Conservation (phyloP, 2,113 vertebrate species). For the Lepisosteus osseus region DNA sequence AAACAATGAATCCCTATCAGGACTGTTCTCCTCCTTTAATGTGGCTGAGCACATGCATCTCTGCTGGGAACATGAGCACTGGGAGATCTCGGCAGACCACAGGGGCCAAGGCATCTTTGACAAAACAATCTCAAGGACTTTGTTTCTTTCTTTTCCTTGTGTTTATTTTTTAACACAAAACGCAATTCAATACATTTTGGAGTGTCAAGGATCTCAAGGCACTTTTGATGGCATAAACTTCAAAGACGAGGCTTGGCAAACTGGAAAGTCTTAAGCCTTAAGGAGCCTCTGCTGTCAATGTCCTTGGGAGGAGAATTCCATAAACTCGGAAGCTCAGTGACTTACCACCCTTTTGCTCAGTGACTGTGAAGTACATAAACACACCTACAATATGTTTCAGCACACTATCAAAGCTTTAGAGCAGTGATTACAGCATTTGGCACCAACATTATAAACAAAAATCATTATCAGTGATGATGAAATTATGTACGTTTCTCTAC, state of each 20-base stretch:
- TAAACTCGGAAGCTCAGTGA: constrained; percentile 46
- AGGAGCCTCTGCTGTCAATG: constrained; percentile 38
- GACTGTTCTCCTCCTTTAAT: not conserved
- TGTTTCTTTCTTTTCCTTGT: constrained; percentile 44
- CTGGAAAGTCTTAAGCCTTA: constrained; percentile 52
- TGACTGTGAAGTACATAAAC: not conserved
- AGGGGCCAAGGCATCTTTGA: not conserved
- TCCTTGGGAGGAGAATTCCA: constrained; percentile 49
- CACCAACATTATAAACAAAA: no score
- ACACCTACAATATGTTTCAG: no score
- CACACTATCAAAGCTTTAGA: no score
- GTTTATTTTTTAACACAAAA: constrained; percentile 44
- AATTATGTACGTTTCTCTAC: no score
- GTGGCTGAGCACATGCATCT: not conserved
- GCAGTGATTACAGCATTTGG: no score
- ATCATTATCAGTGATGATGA: no score
- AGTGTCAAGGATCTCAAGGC: constrained; percentile 48
- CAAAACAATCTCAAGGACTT: constrained; percentile 15
- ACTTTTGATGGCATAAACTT: constrained; percentile 56
- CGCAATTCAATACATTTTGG: constrained; percentile 49
- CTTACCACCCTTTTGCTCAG: constrained; percentile 1
- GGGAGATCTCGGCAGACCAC: constrained; percentile 15
- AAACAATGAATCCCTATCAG: constrained; percentile 42
- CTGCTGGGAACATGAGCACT: constrained; percentile 23
- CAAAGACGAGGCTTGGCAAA: constrained; percentile 62